Base-by-base conservation (phyloP, 2,888 invertebrate species). In the Scrobipalpa atriplicella region DNA sequence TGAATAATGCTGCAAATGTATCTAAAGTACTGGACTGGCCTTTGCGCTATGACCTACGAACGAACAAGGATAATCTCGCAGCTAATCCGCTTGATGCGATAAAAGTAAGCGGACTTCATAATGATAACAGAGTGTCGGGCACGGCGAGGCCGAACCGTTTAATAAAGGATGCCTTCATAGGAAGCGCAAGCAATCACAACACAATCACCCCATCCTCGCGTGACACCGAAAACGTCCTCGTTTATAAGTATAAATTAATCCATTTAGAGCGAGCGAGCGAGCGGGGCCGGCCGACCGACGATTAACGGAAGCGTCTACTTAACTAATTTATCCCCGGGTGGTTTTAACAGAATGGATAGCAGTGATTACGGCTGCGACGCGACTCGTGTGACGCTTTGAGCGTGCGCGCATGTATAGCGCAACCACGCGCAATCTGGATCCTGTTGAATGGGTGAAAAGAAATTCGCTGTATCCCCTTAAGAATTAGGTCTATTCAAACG, bases 301-400 rank as follows among this genome's bases (percentile, higher is more conserved):
- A 93, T 93, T 93, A 93, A 89, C 93, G 93, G 93, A 93, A 93
- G 90, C 90, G 87, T 89, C 93, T 93, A 93, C 92, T 93, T 93
- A 93, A 93, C 92, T 93, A 92, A 93, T 93, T 93, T 93, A 93
- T 88, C 84, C 89, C 87, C 89, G 91, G 92, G 91, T 91, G 89
- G 92, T 93, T 93, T 93, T 93, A 93, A 93, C 92, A 90, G 92
- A 92, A 93, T 93, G 93, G 91, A 93, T 93, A 92, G 92, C 93
- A 84, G 92, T 93, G 93, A 93, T 93, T 93, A 92, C 90, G 87
- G 82, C 77, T 79, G 78, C 80, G 78, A 78, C 81, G 83, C 83
- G 82, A 36, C 29, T 79, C 87, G 85, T 87, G 88, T 85, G 88
- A 89, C 86, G 83, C 78, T 76, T 72, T 70, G 73, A 67, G 43